Base-by-base conservation (phyloP, 2,113 vertebrate species). In the Orthonyx spaldingii region DNA sequence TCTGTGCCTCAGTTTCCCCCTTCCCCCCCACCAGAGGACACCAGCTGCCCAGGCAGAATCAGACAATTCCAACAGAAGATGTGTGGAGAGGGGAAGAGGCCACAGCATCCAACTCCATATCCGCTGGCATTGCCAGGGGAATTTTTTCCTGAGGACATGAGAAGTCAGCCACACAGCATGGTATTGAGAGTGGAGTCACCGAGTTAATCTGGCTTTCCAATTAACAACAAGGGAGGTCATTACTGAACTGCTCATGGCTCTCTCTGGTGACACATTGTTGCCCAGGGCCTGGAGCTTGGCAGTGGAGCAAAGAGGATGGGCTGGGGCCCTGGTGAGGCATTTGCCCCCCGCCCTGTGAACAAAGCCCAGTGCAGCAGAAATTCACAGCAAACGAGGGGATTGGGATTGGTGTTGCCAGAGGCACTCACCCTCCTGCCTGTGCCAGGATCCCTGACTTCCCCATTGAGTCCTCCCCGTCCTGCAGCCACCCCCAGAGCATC, bases 181-280 rank as follows among this genome's bases (percentile, higher is more conserved):
- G 39, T 17, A 61, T 5, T 1, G 3, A 81, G 53, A 77, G 27
- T 32, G 26, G 27, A 85, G 39, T 68, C 71, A 56, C 55, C 2
- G 3, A 90, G 27, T 76, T 84, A 68, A 81, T 91, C 63, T 84
- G 32, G 19, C 75, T 79, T 49, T 33, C 63, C 56, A 83, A 21
- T 84, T 86, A 74, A 44, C 46, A 59, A 39, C 35, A 27, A 53
- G 18, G 18, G 32, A 28, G 70, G n/a, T 57, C 8, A 1, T 84
- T 89, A 74, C 55, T 37, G 61, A 57, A 18, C 2, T 1, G 79
- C 21, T 77, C 3, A 2, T 50, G 39, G 65, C 56, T 61, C 42
- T 33, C 11, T 84, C n/a, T 44, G n/a, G n/a, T 2, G 1, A 27
- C 4, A 3, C 0, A 0, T 32, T 53, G 46, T 15, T 83, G 41